Evolutionary conservation across 2,888 invertebrate genomes (phyloP), one percentile per base, ranked within the genome.

Genomic region (Drosophila ezoana): DNA sequence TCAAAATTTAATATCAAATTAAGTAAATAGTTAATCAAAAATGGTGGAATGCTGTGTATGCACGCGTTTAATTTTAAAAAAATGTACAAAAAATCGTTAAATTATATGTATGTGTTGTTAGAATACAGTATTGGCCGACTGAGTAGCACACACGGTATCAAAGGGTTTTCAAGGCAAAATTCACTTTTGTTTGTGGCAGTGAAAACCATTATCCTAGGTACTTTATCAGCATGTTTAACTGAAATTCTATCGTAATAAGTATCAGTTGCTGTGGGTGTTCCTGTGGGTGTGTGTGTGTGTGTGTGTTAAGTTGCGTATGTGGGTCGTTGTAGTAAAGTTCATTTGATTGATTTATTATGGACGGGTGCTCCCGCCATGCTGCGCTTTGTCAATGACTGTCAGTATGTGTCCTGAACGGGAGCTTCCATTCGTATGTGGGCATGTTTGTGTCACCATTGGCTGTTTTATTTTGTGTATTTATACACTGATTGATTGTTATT

Each of bases 341-440:
- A 61, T 53, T 70, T 70, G 70, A 77, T 74, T 74, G 71, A 76
- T 71, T 74, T 63, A 78, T 73, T 74, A 58, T 61, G 44, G 43
- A 59, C 47, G 32, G 38, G 14, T 37, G 41, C 54, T 49, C 28
- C 8, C 51, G 54, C 23, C 23, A 23, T 23, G 23, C 23, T 23
- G 23, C 23, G 23, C 66, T 20, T 51, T 44, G 28, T 41, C 44
- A 43, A 58, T 51, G 47, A 32, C 28, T 63, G 49, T 66, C 62
- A 48, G 47, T 20, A 11, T 41, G 40, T 40, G 35, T 57, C 28
- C 20, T 57, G 47, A 18, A 35, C 53, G 28, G 28, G 10, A 49
- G 33, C 9, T 13, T 8, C 11, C n/a, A 18, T 16, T 13, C 18
- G 35, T 32, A 20, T 14, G 10, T 11, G 11, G 28, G 41, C 33